These are phyloP conservation scores for Enhydra lutris DNA, from an alignment of 2,113 vertebrate genomes.

Conservation along the genomic window DNA sequence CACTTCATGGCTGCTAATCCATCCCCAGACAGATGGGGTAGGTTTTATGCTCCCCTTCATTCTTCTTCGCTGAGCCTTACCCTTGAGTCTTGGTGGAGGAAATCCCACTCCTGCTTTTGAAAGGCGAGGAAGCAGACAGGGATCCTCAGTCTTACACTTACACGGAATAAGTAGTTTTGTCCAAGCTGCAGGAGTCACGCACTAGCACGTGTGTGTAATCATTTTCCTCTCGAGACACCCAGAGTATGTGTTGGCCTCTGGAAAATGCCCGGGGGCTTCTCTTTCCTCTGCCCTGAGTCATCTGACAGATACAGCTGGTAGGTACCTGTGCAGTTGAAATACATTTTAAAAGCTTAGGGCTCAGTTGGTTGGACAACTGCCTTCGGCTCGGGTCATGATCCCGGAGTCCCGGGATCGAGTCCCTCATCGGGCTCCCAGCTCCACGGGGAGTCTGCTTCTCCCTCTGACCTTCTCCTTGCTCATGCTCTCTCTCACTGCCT, in stretches of 20 bases:
- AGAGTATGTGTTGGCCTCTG: conserved; percentile 56
- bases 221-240: conserved; percentile 40
- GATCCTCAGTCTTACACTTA: background rate
- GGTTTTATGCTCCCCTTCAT: background rate
- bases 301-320: conserved; percentile 13
- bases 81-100: background rate
- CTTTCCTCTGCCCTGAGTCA: background rate
- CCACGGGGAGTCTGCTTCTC: no score
- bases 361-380: no score
- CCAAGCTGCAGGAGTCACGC: background rate
- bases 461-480: no score
- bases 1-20: background rate
- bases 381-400: no score
- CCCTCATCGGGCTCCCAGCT: no score
- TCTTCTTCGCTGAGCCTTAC: background rate
- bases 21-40: background rate
- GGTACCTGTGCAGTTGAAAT: conserved; percentile 45
- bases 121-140: background rate
- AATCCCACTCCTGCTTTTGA: background rate
- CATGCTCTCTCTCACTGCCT: no score
- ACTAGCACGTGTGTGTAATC: background rate
- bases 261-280: background rate
- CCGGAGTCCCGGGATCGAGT: no score
- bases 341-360: conserved; percentile 16
- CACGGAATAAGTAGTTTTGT: background rate